Conservation (phyloP, 1,140 invertebrate species). For the Hyles euphorbiae region DNA sequence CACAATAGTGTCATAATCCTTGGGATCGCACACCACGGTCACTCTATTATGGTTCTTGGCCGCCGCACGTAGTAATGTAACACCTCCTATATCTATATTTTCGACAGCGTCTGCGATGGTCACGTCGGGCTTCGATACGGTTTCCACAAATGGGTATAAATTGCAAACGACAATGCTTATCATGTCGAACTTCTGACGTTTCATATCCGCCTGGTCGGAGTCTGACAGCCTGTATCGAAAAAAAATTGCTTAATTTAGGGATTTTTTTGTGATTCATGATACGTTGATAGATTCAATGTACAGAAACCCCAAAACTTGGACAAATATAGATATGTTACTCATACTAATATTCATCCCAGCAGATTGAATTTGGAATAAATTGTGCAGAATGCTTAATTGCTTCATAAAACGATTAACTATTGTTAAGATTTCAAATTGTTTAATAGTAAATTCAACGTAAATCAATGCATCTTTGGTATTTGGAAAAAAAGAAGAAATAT, state of each 20-base stretch:
- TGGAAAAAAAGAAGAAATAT: too few relatives aligned
- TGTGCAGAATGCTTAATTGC: too few relatives aligned
- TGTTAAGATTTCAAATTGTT: too few relatives aligned
- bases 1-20: conserved; percentile 89
- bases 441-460: too few relatives aligned
- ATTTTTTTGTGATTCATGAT: not conserved
- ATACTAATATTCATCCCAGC: too few relatives aligned
- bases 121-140: conserved; percentile 88
- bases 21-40: conserved; percentile 94
- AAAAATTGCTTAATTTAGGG: conserved; percentile 8
- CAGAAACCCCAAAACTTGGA: too few relatives aligned
- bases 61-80: conserved; percentile 94
- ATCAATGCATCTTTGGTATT: too few relatives aligned
- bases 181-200: conserved; percentile 83
- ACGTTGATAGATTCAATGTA: too few relatives aligned
- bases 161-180: conserved; percentile 95
- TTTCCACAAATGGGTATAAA: conserved; percentile 96
- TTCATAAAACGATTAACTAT: too few relatives aligned
- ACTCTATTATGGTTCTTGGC: conserved; percentile 98
- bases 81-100: conserved; percentile 98
- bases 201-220: conserved; percentile 90
- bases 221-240: conserved; percentile 78
- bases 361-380: too few relatives aligned
- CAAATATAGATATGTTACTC: too few relatives aligned
- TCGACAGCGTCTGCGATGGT: conserved; percentile 95